Base-by-base conservation (phyloP, 2,888 invertebrate species). In the Hirtodrosophila confusa region DNA sequence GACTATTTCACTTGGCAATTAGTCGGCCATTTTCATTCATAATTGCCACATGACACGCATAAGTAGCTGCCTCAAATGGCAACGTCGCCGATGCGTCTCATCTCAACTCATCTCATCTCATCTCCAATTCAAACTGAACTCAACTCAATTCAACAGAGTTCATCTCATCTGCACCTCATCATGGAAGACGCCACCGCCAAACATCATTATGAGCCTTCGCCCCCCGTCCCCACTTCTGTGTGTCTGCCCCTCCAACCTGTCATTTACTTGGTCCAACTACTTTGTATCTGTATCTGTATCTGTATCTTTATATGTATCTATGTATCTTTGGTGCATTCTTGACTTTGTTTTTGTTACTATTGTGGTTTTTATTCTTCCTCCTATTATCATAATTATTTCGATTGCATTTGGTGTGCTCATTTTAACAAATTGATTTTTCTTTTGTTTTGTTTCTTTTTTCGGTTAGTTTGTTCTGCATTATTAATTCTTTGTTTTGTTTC, bases 11-110 rank as follows among this genome's bases (percentile, higher is more conserved):
- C 50, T 72, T 72, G 53, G 79, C 76, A 77, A 77, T 77, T 77
- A 77, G 76, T 51, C 79, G 79, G 62, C 58, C 75, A 71, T 78
- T 77, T 77, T 75, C 68, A 75, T 78, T 65, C 62, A 75, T 66
- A 77, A 77, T 77, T 77, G 79, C 76, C 79, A 65, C 75, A 77
- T 77, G 79, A 77, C 76, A 77, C 76, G 76, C 76, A 77, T 78
- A 77, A 77, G 79, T 78, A 78, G 76, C 67, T 78, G 74, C 75
- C 65, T 33, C 76, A 60, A 64, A 72, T 72, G 61, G 73, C 63
- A 56, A 47, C 43, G 54, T 55, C 44, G 44, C 12, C 57, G 53
- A 50, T 56, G 40, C 54, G 71, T 55, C 29, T 58, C 55, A 50
- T 47, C 70, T 29, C 3, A 63, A 44, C 57, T 63, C 27, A n/a